Base-by-base conservation (phyloP, 2,797 vertebrate genomes). In the Thamnophis elegans region DNA sequence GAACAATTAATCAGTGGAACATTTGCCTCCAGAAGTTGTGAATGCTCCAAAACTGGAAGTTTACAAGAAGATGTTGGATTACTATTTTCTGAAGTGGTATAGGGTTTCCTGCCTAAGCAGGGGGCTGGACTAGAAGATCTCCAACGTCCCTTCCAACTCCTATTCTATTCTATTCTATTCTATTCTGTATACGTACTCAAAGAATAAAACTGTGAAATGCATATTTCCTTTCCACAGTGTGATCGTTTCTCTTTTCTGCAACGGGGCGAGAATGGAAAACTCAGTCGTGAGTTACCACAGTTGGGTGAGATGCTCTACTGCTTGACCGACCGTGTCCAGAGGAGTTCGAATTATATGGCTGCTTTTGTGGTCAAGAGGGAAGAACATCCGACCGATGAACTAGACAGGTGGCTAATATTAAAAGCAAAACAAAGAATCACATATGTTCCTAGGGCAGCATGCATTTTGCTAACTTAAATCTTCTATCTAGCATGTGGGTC, bases 221-320 rank as follows among this genome's bases (percentile, higher is more conserved):
- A 4, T 11, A 3, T 91, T 28, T 88, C 32, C 8, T 93, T 89
- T 89, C 94, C 90, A 22, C 16, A 99, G 14, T 99, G 99, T 73
- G 96, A 97, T 58, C 96, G 98, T 47, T 62, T 92, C 90, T 97
- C 98, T 32, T 98, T 99, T 94, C 94, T 96, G 26, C 96, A 97
- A 92, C 94, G 96, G 68, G 95, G 96, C 68, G 53, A 95, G 4
- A 95, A 93, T 0, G 98, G 98, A 10, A 94, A 93, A 10, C 60
- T 18, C 11, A 54, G 92, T 2, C 95, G 59, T 36, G 97, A 97
- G 94, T 93, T 98, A 96, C 96, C 97, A 0, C 98, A 98, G 4
- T 95, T 99, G 2, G 98, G 98, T 18, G 97, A 98, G 97, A 99
- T 99, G 99, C 97, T 99, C 4, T 98, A 96, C 95, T 99, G 99